Evolutionary conservation across 1,140 invertebrate genomes (phyloP), one percentile per base, ranked within the genome.

Genomic region (Philotrypesis tridentata): DNA sequence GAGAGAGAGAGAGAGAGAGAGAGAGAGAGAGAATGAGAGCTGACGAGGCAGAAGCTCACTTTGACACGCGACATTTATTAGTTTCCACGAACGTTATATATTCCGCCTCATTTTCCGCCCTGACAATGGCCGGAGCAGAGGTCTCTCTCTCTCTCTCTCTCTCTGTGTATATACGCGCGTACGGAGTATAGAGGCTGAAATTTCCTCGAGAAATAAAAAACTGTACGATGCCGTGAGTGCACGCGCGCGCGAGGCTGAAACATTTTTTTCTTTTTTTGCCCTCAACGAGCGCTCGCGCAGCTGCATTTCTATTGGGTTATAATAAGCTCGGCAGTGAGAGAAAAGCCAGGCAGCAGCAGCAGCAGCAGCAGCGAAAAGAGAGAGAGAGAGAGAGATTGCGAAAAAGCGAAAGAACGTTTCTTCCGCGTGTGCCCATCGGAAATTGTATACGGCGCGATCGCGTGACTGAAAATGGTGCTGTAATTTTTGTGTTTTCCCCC

Each of bases 11-110:
- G n/a, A n/a, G n/a, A n/a, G n/a, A n/a, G n/a, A n/a, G n/a, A n/a
- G n/a, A n/a, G n/a, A n/a, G n/a, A n/a, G n/a, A n/a, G n/a, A n/a
- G n/a, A n/a, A n/a, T n/a, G n/a, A n/a, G n/a, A n/a, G n/a, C n/a
- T n/a, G n/a, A n/a, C n/a, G 60, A 65, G 21, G 27, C 9, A 65
- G 25, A 65, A 65, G 61, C 61, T 7, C 4, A 2, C n/a, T 37
- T 27, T 23, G 17, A 67, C 63, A 77, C 63, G 61, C 33, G 37
- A 43, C 63, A 71, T 77, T 67, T 65, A 77, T 77, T 77, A 67
- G 21, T 37, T 77, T 67, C 63, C 33, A 27, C 6, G 60, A 76
- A 76, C 61, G 11, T 23, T 25, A 23, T n/a, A n/a, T 27, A 65
- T 65, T 29, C 23, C 9, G 27, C 4, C 61, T 71, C 37, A 43